Evolutionary conservation across 30 jellyfish, hydroid and myxozoan genomes (phyloP), one percentile per base, ranked within the genome.

Genomic region (Hydractinia echinata): DNA sequence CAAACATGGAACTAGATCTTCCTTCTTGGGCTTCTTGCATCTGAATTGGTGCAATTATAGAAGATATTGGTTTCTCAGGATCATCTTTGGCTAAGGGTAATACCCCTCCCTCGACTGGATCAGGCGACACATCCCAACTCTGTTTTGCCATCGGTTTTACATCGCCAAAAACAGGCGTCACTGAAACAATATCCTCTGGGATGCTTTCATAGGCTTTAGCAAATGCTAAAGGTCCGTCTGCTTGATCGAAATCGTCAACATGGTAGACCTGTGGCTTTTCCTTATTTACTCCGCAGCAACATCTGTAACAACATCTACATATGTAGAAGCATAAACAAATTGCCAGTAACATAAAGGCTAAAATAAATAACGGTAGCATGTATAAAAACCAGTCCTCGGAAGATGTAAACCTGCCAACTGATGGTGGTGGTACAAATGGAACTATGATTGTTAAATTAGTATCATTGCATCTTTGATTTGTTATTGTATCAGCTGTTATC

Each of bases 361-460:
- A 50, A 10, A 80, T 51, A 50, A 80, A 80, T 51, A 80, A 6
- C 8, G 87, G 87, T 51, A 80, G 14, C 30, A 80, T 19, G 64
- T 80, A 80, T 8, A 60, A 80, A 51, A 80, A 61, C 87, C 87
- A 80, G 13, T 80, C 87, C 66, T 62, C 83, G n/a, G 83, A 13
- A 1, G 69, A 9, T 48, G 67, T 67, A 52, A 48, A 60, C 15
- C n/a, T 56, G 16, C 81, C 87, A 16, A 51, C n/a, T 18, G 44
- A 48, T 80, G 84, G 69, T 14, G 84, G 16, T 51, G 76, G 50
- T 10, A 49, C 76, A 7, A 54, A 30, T 18, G 83, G 73, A 49
- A 76, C 81, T 20, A 76, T 52, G 4, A 1, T 44, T 14, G 21
- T 76, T 8, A 0, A 1, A 51, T 64, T 64, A 20, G 81, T 71